A percentile compares a stretch with the other conserved stretches of the same genome.
phyloP scores from a whole-genome alignment of 2,888 invertebrate species.

The Acrocyrtus sp. region DNA sequence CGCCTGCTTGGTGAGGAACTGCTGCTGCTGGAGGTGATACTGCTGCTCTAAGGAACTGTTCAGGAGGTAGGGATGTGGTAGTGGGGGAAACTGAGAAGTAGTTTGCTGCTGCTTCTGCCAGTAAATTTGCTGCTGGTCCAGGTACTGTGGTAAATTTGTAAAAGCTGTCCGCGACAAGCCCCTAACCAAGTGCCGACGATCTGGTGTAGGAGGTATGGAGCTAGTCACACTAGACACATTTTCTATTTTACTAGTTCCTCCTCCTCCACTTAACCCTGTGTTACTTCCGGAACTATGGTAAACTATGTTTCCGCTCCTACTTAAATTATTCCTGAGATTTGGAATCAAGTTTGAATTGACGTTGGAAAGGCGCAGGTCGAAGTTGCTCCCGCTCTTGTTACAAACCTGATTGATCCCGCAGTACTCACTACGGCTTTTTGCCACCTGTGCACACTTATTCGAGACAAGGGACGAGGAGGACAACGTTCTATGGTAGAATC shows the following conservation, averaged over 20 bases:
- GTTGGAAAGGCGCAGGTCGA: slow-evolving; percentile 28
- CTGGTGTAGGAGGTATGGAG: slow-evolving; percentile 26
- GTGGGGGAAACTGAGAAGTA: not conserved
- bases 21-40: slow-evolving; percentile 34
- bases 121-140: not conserved
- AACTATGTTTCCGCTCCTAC: slow-evolving; percentile 43
- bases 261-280: slow-evolving; percentile 9
- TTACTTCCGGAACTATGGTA: slow-evolving; percentile 28
- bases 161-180: slow-evolving; percentile 44
- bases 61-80: slow-evolving; percentile 1
- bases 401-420: slow-evolving; percentile 52
- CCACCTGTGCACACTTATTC: slow-evolving; percentile 43
- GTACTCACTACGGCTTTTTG: slow-evolving; percentile 55
- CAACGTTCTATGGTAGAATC: slow-evolving; percentile 47
- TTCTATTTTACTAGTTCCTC: not conserved
- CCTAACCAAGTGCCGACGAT: slow-evolving; percentile 34
- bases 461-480: slow-evolving; percentile 47
- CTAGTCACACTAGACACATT: slow-evolving; percentile 8
- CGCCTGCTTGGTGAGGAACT: slow-evolving; percentile 24
- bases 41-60: slow-evolving; percentile 21
- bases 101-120: not conserved
- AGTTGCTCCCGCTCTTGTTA: slow-evolving; percentile 29
- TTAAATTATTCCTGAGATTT: slow-evolving; percentile 32
- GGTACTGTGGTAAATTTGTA: slow-evolving; percentile 6
- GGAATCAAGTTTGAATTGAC: slow-evolving; percentile 45